These are phyloP conservation scores for Caerostris darwini DNA, from an alignment of 1,140 invertebrate species.

Conservation along the genomic window DNA sequence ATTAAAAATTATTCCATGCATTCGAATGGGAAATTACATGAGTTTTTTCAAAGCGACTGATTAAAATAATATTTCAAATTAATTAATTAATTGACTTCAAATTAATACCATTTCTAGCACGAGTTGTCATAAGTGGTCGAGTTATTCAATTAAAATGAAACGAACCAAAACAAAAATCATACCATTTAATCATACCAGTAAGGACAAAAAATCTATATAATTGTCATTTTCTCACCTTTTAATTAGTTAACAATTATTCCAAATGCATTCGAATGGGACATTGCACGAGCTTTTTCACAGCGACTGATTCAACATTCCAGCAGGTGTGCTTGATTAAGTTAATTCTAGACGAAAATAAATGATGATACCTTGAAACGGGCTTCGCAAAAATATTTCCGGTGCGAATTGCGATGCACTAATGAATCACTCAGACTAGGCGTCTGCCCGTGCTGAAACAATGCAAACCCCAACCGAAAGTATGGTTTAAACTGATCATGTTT, in stretches of 20 bases:
- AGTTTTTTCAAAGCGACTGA: no score
- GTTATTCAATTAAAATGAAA: no score
- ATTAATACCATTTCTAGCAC: no score
- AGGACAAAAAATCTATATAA: no score
- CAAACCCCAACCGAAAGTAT: background rate
- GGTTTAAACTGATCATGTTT: background rate
- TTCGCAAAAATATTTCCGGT: slow-evolving; percentile 34
- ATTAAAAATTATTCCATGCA: no score
- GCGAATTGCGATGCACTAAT: slow-evolving; percentile 41
- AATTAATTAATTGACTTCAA: no score
- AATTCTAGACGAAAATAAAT: slow-evolving; percentile 62
- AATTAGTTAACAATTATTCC: background rate
- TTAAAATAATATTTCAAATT: no score
- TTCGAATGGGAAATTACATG: no score
- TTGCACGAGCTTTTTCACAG: background rate
- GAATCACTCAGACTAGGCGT: slow-evolving; percentile 5
- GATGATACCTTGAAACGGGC: background rate
- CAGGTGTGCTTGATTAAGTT: slow-evolving; percentile 70
- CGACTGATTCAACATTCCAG: slow-evolving; percentile 63
- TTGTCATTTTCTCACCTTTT: no score
- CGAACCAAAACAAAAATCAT: no score
- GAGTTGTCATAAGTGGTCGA: no score
- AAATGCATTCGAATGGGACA: background rate
- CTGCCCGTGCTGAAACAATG: background rate
- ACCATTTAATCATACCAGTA: no score